Evolutionary conservation across 2,113 vertebrate species (phyloP).

Genomic region (Charadrius vociferus): DNA sequence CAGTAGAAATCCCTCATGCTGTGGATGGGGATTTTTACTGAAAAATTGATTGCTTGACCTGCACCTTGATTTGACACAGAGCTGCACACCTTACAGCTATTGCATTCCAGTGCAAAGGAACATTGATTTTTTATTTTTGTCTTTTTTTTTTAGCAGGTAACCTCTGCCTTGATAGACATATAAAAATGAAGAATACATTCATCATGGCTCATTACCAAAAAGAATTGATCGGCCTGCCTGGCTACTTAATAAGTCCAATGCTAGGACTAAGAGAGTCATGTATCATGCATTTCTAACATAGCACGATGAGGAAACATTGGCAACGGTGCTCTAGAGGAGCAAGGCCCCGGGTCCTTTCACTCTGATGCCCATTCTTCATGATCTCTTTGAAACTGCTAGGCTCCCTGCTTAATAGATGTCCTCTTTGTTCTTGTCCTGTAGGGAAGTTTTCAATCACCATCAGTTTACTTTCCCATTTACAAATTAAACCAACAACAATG

Average conservation of each 20-base stretch:
- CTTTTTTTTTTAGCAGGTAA: background rate
- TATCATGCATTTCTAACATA: background rate
- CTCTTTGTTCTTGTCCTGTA: background rate
- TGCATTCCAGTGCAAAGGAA: background rate
- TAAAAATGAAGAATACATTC: background rate
- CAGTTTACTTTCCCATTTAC: background rate
- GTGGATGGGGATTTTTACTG: background rate
- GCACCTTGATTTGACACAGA: background rate
- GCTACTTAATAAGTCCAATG: background rate
- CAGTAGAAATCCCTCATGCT: background rate
- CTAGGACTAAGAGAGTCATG: background rate
- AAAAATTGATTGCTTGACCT: background rate
- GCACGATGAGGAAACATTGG: accelerated
- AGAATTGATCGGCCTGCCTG: background rate
- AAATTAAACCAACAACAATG: background rate
- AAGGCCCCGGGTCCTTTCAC: background rate
- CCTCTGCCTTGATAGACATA: background rate
- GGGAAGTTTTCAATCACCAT: background rate
- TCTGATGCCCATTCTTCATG: background rate
- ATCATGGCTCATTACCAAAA: background rate
- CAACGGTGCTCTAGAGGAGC: background rate
- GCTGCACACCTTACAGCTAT: background rate
- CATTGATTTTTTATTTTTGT: background rate
- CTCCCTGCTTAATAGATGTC: background rate
- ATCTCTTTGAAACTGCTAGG: background rate